phyloP scores from a whole-genome alignment of 2,797 vertebrate species.

The Poeciliopsis gracilis region DNA sequence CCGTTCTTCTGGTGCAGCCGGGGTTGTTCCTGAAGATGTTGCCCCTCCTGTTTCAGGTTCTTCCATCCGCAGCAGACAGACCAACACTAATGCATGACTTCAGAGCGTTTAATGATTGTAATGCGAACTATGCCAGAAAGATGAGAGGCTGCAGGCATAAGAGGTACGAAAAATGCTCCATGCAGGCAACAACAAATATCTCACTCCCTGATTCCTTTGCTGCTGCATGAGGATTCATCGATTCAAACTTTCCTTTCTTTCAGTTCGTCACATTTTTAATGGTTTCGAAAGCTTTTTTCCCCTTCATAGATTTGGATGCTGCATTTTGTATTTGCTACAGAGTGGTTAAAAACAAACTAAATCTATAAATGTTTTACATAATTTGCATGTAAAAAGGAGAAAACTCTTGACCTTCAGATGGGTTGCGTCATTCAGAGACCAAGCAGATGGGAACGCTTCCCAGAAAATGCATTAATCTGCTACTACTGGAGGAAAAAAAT shows the following conservation, averaged over 20 bases:
- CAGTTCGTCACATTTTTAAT: no score
- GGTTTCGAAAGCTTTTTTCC: no score
- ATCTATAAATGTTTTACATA: no score
- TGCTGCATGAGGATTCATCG: no score
- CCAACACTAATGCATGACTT: slow-evolving; percentile 1
- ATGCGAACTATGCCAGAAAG: neutral
- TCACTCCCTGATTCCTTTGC: no score
- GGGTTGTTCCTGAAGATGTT: slow-evolving; percentile 42
- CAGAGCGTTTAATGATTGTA: neutral
- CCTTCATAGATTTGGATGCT: no score
- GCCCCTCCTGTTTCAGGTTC: slow-evolving; percentile 25
- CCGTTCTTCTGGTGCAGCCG: slow-evolving; percentile 59
- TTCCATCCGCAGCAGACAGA: slow-evolving; percentile 51
- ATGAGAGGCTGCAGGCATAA: neutral
- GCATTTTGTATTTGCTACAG: no score
- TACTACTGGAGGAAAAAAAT: slow-evolving; percentile 9
- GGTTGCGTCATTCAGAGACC: neutral
- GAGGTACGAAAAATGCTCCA: neutral
- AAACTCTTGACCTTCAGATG: slow-evolving; percentile 1
- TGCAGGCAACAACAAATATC: neutral
- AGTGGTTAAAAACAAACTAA: no score
- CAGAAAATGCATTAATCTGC: slow-evolving; percentile 44
- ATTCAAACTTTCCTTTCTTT: no score
- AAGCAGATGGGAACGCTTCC: slow-evolving; percentile 4
- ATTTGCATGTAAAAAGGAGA: neutral